Evolutionary conservation across 2,888 invertebrate species (phyloP), one percentile per base, ranked within the genome.

Genomic region (Zaprionus lineosus): DNA sequence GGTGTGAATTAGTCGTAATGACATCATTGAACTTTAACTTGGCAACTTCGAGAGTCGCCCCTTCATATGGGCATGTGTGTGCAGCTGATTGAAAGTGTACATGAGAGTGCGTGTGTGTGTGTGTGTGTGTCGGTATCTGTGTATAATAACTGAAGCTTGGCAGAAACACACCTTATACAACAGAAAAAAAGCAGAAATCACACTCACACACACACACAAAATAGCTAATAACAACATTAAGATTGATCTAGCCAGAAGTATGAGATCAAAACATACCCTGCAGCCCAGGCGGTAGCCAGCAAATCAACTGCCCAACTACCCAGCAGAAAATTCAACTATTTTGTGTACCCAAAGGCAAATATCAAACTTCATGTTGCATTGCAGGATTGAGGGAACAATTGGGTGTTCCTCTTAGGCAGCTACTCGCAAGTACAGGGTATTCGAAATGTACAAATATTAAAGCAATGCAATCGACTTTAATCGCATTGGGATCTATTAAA

Each of bases 1-100:
- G 81, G 86, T 85, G 85, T 85, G 86, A 83, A 83, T 85, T 79
- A 85, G 83, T 76, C 67, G 76, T 85, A 81, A 81, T 85, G 81
- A 81, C 81, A 85, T 81, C 81, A 81, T 79, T 81, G 84, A 85
- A 81, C 81, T 85, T 81, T 85, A 79, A 84, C 84, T 79, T 63
- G 78, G 62, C 65, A 84, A 61, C 63, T 66, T 52, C 58, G 33
- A 60, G 72, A 74, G 73, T 62, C 48, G 50, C 46, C 44, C 56
- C 41, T 12, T 40, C 36, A 44, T 58, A 63, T 50, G 31, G 31
- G 31, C 31, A 50, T 15, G 26, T 53, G 31, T 40, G n/a, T n/a
- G n/a, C n/a, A n/a, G n/a, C n/a, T 11, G 21, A 9, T 40, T 24
- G 9, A 3, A 16, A 15, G 21, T 5, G 21, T 3, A 3, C 3